Evolutionary conservation across 1,140 invertebrate genomes (phyloP), one percentile per base, ranked within the genome.

Genomic region (Drosophila biarmipes): DNA sequence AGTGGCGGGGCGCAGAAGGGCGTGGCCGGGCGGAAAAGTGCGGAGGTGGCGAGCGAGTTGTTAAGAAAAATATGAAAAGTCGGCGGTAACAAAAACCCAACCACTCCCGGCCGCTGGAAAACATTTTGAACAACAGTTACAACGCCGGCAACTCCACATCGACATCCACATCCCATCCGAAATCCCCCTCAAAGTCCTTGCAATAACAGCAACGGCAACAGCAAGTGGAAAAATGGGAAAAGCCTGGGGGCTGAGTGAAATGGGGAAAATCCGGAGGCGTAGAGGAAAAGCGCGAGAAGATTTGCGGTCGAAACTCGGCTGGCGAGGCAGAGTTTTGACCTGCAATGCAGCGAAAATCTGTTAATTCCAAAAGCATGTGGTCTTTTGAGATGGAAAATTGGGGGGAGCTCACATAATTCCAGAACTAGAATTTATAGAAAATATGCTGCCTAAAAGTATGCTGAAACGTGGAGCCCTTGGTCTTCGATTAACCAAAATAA

Each of bases 41-140:
- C 42, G 45, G 52, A 37, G 35, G 27, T 19, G 54, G 31, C 31
- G 15, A 34, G 73, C 40, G 66, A 80, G 58, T 75, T 78, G 75
- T 84, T 84, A 84, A 71, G 80, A 64, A 79, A 82, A 78, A 75
- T 82, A 43, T 35, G 43, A 63, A 76, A 80, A 75, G 66, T 52
- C 75, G 57, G 64, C 53, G 40, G 77, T 59, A 63, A 57, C 73
- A 46, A 43, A 54, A 21, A 43, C 15, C 53, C 31, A 54, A 54
- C 56, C 64, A 55, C 78, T 62, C 53, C 19, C 37, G 43, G 57
- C 34, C 45, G 56, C 46, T 55, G 64, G 52, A 52, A 78, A 80
- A 73, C 58, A 69, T 78, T 53, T 53, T 21, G 42, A 63, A 71
- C 57, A 77, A 56, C 73, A 75, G 63, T 64, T 62, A 59, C 67